These are phyloP conservation scores for Rhogogaster chlorosoma DNA, from an alignment of 2,888 invertebrate species.

Conservation along the genomic window DNA sequence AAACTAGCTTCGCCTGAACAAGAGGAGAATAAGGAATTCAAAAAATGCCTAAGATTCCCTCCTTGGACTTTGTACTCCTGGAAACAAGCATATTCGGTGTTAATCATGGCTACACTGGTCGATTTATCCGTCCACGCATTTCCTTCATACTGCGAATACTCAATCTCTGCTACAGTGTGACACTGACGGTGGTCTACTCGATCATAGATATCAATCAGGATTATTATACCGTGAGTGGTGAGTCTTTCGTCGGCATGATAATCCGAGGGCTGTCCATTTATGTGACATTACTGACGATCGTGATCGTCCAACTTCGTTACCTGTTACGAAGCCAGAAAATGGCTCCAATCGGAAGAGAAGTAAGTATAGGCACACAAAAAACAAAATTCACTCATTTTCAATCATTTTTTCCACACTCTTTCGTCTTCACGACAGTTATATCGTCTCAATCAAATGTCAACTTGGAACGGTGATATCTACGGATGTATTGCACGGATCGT, in stretches of 20 bases:
- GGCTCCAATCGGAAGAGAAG: background rate
- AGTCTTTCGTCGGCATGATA: too few relatives aligned
- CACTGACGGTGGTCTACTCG: background rate
- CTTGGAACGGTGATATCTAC: conserved; percentile 29
- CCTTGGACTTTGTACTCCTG: conserved; percentile 18
- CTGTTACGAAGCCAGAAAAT: background rate
- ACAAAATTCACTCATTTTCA: background rate
- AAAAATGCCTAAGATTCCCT: background rate
- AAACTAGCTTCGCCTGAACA: background rate
- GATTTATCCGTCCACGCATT: background rate
- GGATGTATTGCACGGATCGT: conserved; percentile 14
- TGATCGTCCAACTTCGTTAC: conserved; percentile 6
- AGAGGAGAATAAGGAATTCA: background rate
- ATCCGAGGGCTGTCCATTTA: background rate
- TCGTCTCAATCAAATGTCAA: conserved; percentile 1
- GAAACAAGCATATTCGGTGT: conserved; percentile 29
- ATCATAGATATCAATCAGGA: background rate
- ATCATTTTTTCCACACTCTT: too few relatives aligned
- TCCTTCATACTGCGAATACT: background rate
- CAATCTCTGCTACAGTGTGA: background rate
- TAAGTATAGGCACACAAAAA: background rate
- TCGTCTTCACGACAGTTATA: background rate
- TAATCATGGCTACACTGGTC: conserved; percentile 29
- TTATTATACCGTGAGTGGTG: background rate
- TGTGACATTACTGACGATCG: background rate